Evolutionary conservation across 2,797 vertebrate species (phyloP).

Genomic region (Meriones psammophilus): DNA sequence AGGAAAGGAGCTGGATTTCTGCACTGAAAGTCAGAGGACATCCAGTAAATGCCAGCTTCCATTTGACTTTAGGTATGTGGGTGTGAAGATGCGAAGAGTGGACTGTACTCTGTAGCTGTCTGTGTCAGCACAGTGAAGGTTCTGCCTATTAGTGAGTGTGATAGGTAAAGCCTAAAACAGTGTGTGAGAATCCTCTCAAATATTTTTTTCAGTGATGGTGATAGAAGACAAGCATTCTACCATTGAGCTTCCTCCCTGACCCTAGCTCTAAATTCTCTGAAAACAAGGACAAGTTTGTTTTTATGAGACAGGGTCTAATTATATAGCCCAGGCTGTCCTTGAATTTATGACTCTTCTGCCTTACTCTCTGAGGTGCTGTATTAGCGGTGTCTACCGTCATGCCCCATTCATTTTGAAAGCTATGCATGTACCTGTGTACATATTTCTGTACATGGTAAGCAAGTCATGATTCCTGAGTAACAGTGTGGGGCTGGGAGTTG

Average conservation of each 20-base stretch:
- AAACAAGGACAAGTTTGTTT: background rate
- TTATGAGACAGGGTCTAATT: background rate
- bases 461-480: background rate
- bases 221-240: background rate
- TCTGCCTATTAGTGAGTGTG: background rate
- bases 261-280: background rate
- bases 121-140: background rate
- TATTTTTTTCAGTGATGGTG: background rate
- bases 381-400: background rate
- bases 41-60: background rate
- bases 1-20: background rate
- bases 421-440: too few relatives aligned
- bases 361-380: background rate
- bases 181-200: background rate
- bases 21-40: background rate
- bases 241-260: background rate
- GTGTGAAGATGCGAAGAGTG: too few relatives aligned
- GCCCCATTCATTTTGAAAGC: background rate
- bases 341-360: background rate
- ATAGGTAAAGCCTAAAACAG: background rate
- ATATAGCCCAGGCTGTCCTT: background rate
- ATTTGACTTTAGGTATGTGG: background rate
- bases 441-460: rapidly evolving
- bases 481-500: background rate
- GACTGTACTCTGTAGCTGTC: rapidly evolving